phyloP scores from a whole-genome alignment of 2,113 vertebrate species.

The Bucco capensis region DNA sequence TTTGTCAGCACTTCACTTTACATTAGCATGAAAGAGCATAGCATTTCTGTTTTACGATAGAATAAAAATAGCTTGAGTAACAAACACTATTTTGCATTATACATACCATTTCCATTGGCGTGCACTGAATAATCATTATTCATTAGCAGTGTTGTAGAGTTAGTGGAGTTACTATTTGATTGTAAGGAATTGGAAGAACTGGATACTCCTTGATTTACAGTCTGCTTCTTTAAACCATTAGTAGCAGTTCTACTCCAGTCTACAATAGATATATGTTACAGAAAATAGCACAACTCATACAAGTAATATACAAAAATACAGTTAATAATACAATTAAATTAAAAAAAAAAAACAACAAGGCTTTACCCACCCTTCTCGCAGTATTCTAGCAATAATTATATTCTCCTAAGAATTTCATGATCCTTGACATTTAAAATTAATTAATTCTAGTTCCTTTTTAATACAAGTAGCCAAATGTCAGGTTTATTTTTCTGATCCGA shows the following conservation, averaged over 20 bases:
- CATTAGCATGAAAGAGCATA: background rate
- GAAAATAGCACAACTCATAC: constrained; percentile 47
- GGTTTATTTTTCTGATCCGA: too few species aligned
- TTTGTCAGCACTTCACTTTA: background rate
- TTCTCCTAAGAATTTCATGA: background rate
- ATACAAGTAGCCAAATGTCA: background rate
- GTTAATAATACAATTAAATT: constrained; percentile 6
- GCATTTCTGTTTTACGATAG: background rate
- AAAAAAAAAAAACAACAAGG: constrained; percentile 20
- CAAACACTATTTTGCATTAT: constrained; percentile 3
- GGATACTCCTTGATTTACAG: constrained; percentile 80
- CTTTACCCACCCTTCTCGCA: background rate
- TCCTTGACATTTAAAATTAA: background rate
- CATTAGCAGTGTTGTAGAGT: constrained; percentile 78
- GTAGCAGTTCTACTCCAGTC: constrained; percentile 83
- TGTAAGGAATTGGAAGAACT: constrained; percentile 83
- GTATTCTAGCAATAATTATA: background rate
- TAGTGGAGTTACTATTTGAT: constrained; percentile 80
- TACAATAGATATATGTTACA: constrained; percentile 59
- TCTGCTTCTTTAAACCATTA: constrained; percentile 81
- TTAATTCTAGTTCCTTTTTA: background rate
- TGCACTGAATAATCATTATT: constrained; percentile 76
- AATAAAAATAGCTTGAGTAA: constrained; percentile 9
- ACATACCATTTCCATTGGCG: constrained; percentile 76
- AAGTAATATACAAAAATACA: constrained; percentile 40